phyloP scores from a whole-genome alignment of 2,888 invertebrate species.

The Yponomeuta cagnagella region DNA sequence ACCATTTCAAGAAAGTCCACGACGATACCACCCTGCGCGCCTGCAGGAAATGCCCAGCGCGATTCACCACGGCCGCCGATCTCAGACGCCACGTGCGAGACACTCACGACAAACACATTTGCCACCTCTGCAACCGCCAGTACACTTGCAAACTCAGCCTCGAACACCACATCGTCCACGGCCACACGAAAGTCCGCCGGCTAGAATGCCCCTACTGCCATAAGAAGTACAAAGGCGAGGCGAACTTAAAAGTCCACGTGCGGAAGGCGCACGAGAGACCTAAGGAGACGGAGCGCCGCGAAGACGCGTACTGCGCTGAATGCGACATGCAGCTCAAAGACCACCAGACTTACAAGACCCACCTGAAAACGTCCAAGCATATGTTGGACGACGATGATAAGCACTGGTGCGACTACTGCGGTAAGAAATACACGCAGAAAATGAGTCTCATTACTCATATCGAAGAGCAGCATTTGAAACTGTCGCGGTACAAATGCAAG shows the following conservation, averaged over 20 bases:
- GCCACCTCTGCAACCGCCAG: not conserved
- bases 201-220: not conserved
- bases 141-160: not conserved
- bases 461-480: conserved; percentile 5
- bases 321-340: conserved; percentile 24
- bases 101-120: not conserved
- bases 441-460: not conserved
- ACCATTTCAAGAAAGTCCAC: not conserved
- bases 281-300: not conserved
- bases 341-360: conserved; percentile 16
- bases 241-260: not conserved
- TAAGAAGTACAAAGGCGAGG: not conserved
- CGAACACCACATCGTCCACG: not conserved
- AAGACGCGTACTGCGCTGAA: conserved; percentile 22
- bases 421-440: not conserved
- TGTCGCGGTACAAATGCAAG: not conserved
- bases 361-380: conserved; percentile 16
- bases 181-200: not conserved
- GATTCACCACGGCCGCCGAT: not conserved
- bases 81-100: not conserved
- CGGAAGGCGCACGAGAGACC: not conserved
- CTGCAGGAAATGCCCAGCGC: not conserved
- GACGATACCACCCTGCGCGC: not conserved
- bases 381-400: not conserved
- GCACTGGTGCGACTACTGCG: not conserved